phyloP scores from a whole-genome alignment of 2,113 vertebrate genomes.

The Stegostoma tigrinum region DNA sequence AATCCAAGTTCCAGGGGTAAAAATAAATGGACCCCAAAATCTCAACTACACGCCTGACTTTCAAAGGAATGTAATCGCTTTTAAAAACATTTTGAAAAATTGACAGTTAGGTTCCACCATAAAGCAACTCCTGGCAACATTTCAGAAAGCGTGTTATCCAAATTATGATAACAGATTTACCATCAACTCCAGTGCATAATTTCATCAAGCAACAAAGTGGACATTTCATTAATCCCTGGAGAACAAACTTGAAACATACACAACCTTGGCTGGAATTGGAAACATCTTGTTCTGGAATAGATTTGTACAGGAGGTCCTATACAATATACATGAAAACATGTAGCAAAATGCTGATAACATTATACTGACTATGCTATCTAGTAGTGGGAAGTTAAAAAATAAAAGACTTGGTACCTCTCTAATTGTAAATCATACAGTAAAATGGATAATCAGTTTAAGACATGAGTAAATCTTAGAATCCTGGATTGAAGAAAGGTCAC shows the following conservation, averaged over 20 bases:
- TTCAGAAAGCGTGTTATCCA: not conserved
- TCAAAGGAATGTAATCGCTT: not conserved
- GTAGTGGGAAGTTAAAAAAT: not conserved
- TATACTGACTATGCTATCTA: not conserved
- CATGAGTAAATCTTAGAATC: not conserved
- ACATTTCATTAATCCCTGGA: not conserved
- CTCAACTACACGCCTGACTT: no score
- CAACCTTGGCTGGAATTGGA: not conserved
- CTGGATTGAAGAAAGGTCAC: not conserved
- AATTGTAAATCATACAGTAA: conserved; percentile 1
- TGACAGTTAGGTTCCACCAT: not conserved
- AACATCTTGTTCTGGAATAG: not conserved
- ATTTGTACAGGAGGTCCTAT: not conserved
- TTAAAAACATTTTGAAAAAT: not conserved
- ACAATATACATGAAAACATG: not conserved
- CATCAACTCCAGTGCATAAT: not conserved
- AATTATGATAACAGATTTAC: not conserved
- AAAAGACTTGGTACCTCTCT: not conserved
- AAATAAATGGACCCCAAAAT: not conserved
- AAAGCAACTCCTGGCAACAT: not conserved
- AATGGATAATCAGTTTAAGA: not conserved
- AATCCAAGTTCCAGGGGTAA: not conserved
- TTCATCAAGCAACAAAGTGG: not conserved
- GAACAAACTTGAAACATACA: not conserved
- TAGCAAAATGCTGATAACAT: not conserved